These are phyloP conservation scores for Oryzias melastigma DNA, from an alignment of 2,113 vertebrate genomes.

Conservation along the genomic window DNA sequence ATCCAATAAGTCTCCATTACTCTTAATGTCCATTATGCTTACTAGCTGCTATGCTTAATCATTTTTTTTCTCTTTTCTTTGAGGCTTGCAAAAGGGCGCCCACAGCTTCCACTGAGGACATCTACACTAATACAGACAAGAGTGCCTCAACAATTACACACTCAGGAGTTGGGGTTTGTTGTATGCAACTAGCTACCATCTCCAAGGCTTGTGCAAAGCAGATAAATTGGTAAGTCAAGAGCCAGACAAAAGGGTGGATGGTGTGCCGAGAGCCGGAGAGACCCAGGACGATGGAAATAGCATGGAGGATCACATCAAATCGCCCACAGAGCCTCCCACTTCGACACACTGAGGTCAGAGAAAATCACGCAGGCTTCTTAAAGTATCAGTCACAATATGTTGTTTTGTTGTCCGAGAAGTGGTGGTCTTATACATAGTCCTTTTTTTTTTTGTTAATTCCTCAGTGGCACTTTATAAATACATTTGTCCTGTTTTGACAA, in stretches of 20 bases:
- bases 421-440: slow-evolving; percentile 51
- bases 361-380: slow-evolving; percentile 65
- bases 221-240: slow-evolving; percentile 66
- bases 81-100: slow-evolving; percentile 63
- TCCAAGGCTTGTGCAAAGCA: slow-evolving; percentile 82
- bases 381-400: slow-evolving; percentile 59
- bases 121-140: slow-evolving; percentile 72
- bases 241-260: slow-evolving; percentile 48
- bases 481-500: slow-evolving; percentile 75
- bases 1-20: slow-evolving; percentile 58
- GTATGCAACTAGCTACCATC: slow-evolving; percentile 67
- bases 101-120: slow-evolving; percentile 67
- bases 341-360: slow-evolving; percentile 74
- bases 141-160: slow-evolving; percentile 68
- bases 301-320: slow-evolving; percentile 52
- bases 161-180: slow-evolving; percentile 63
- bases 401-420: slow-evolving; percentile 45
- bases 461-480: slow-evolving; percentile 80
- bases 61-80: slow-evolving; percentile 35
- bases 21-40: slow-evolving; percentile 45
- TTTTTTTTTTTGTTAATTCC: slow-evolving; percentile 54
- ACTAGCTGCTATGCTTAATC: slow-evolving; percentile 38
- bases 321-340: slow-evolving; percentile 57
- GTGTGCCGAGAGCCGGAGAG: slow-evolving; percentile 63
- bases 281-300: slow-evolving; percentile 57